Base-by-base conservation (phyloP, 2,888 invertebrate species). In the Drosophila longiperda region DNA sequence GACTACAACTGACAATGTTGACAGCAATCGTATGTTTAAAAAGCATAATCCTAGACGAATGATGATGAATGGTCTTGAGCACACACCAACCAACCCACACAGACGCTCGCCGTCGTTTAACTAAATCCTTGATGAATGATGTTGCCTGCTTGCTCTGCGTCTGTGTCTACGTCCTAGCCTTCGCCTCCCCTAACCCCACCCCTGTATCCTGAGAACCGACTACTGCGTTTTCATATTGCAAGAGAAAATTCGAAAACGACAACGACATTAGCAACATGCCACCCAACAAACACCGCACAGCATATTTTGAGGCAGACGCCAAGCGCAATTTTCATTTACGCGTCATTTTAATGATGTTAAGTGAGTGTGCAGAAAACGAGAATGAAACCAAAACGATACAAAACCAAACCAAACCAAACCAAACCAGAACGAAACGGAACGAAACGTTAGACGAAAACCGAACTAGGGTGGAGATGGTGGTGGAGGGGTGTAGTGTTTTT, bases 11-110 rank as follows among this genome's bases (percentile, higher is more conserved):
- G 89, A 83, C 89, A 83, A 78, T 82, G 87, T 85, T 87, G 88
- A 90, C 91, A 90, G 88, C 88, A 91, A 89, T 91, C 91, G 88
- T 89, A 88, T 90, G 91, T 90, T 91, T 87, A 87, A 90, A 90
- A 86, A 88, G 85, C 91, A 88, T 91, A 90, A 90, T 90, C 90
- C 90, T 81, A 82, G 89, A 88, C 89, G 89, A 90, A 90, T 90
- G 91, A 90, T 90, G 90, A 90, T 90, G 90, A 89, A 90, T 90
- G 90, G 83, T 77, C 73, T 73, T 42, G 36, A 33, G 52, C 54
- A 12, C 15, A 53, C 65, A 66, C 71, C 67, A 12, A 50, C 49
- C 26, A 12, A 36, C 15, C 15, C 34, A 53, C 70, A 74, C 79
- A 77, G 75, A 78, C 83, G 86, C 76, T 82, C 60, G 78, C 78